Base-by-base conservation (phyloP, 2,113 vertebrate genomes). In the Etia nguti region DNA sequence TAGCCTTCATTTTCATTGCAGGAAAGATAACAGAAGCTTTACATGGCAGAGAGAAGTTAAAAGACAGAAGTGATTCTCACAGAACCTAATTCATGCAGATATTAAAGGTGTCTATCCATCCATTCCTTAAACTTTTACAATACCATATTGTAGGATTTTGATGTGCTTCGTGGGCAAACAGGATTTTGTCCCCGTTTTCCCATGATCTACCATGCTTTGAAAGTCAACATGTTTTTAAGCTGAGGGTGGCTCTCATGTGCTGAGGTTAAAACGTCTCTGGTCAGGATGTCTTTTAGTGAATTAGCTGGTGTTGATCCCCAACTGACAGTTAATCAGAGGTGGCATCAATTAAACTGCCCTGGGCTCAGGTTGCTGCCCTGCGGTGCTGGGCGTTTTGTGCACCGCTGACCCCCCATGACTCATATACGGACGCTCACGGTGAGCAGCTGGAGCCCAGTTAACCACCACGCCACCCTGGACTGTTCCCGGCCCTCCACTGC, bases 241-340 rank as follows among this genome's bases (percentile, higher is more conserved):
- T 81, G 29, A 88, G 0, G 3, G n/a, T 13, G 5, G 59, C 11
- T 82, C 29, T 73, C 18, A 16, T 10, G 84, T 60, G 80, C 31
- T 1, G 46, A 68, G 83, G 87, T 92, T 85, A 86, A 87, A 57
- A 38, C n/a, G 85, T 26, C 73, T 34, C 50, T 29, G 85, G 26
- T 85, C 86, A 36, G 59, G 54, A 15, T 4, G 20, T 90, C 88
- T 82, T 83, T 93, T 84, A 92, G 84, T 82, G 90, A 88, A 94
- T 91, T 93, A 84, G 80, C 81, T 91, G 88, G 92, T 93, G 94
- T 93, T 93, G 90, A 95, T 92, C 84, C 80, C 89, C 68, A 91
- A 80, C 88, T 94, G 93, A 93, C 95, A 94, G 94, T 90, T 92
- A 91, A 92, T 94, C 89, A 93, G 90, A 93, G 87, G 82, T 88